Percentiles rank a stretch among this genome's conserved stretches.
These are phyloP conservation scores for Araneus ventricosus DNA, from an alignment of 1,140 invertebrate species.

Conservation along the genomic window DNA sequence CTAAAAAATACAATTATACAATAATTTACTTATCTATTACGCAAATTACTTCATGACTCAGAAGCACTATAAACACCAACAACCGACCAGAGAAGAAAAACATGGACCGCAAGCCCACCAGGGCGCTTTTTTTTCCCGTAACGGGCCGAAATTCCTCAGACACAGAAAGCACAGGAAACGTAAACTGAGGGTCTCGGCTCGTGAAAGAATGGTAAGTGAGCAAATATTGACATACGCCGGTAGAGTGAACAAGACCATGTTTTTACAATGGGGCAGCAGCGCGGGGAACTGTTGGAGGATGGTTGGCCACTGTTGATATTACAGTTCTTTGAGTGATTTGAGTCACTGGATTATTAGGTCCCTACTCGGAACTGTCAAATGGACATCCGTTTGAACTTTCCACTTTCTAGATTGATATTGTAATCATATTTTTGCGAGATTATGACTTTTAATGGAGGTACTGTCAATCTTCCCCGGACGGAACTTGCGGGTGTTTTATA, in stretches of 20 bases:
- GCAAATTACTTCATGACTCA: neutral
- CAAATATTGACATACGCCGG: conserved; percentile 58
- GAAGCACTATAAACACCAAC: neutral
- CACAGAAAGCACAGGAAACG: conserved; percentile 20
- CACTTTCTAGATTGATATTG: neutral
- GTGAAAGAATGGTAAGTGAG: conserved; percentile 37
- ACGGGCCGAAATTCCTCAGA: neutral
- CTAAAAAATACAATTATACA: too few species aligned
- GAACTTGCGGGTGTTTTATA: neutral
- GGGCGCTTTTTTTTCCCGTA: neutral
- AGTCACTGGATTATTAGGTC: conserved; percentile 52
- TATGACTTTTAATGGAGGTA: neutral
- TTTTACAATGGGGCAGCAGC: neutral
- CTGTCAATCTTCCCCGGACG: neutral
- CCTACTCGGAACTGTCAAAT: conserved; percentile 32
- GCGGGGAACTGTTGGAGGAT: neutral
- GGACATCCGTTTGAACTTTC: conserved; percentile 9
- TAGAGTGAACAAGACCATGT: conserved; percentile 46
- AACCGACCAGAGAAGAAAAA: neutral
- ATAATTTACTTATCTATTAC: too few species aligned
- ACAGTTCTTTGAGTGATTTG: conserved; percentile 12
- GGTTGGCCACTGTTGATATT: conserved; percentile 35
- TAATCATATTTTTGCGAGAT: neutral
- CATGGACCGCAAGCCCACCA: neutral
- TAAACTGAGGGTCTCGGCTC: neutral